Evolutionary conservation across 2,888 invertebrate genomes (phyloP), one percentile per base, ranked within the genome.

Genomic region (Ctena decussata): DNA sequence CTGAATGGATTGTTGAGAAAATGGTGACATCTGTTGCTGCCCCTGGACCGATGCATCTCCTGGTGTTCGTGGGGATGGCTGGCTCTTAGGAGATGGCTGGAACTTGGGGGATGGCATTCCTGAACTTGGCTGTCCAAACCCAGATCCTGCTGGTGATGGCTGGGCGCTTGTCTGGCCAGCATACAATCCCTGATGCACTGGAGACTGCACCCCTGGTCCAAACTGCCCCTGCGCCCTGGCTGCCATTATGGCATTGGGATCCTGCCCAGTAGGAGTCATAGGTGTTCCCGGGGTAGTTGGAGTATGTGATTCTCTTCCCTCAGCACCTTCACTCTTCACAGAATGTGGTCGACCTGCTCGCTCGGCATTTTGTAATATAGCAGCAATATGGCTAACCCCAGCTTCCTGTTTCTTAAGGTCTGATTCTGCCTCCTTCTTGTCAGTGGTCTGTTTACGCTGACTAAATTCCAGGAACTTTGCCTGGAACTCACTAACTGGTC

Each of bases 401-500:
- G 84, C 81, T 77, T 90, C 84, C 41, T 86, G 87, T 60, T 89
- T 89, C 74, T 89, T 89, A 12, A 83, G 89, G 21, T 70, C 80
- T 60, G 86, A 80, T 18, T 65, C 69, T 32, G 79, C 88, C 37
- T 85, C 79, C 37, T 88, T 82, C 21, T 76, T 77, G 65, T 89
- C 79, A 11, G 80, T 90, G 6, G 89, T 90, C 69, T 87, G 85
- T 24, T 92, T 91, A 41, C 92, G 91, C 90, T 95, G 93, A 84
- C 95, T 95, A 87, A 95, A 95, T 86, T 95, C 95, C 44, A 95
- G 86, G 82, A 96, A 96, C 87, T 96, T 94, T 0, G 95, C 92
- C 86, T 96, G 95, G 84, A 95, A 95, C 84, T 94, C 93, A 57
- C 90, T 84, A 35, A 87, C 86, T 44, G 80, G 80, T 24, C 82